These are phyloP conservation scores for Cyanoliseus patagonus DNA, from an alignment of 2,113 vertebrate species.

Conservation along the genomic window DNA sequence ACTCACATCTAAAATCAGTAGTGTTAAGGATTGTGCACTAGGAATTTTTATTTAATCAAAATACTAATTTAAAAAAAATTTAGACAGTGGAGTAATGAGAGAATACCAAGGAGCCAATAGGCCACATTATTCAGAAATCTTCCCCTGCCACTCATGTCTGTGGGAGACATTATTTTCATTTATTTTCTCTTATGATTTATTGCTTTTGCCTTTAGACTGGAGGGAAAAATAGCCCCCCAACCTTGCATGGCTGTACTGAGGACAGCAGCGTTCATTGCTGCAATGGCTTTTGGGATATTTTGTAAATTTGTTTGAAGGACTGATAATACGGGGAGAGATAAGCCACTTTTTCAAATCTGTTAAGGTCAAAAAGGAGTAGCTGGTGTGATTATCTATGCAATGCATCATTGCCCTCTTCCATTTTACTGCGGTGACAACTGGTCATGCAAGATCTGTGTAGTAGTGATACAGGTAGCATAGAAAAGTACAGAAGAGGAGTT, in stretches of 20 bases:
- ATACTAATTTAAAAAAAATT: neutral
- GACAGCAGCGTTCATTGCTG: neutral
- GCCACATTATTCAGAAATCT: neutral
- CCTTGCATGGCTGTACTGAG: neutral
- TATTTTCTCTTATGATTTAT: neutral
- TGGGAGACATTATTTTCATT: neutral
- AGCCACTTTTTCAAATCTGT: neutral
- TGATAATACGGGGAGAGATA: neutral
- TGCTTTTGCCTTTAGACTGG: neutral
- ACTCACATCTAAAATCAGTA: constrained; percentile 15
- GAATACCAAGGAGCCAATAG: neutral
- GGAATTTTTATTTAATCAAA: constrained; percentile 66
- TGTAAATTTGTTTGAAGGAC: neutral
- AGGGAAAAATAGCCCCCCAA: neutral
- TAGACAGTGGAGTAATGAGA: neutral
- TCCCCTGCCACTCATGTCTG: neutral
- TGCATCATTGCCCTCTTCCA: neutral
- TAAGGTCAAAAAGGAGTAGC: neutral
- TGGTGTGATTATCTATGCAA: neutral
- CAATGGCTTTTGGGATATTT: neutral
- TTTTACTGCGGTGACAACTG: neutral
- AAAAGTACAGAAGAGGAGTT: neutral
- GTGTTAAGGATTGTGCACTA: neutral
- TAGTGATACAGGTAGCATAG: neutral
- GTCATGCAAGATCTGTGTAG: neutral